These are phyloP conservation scores for Ditylenchus weischeri DNA, from an alignment of 2,888 invertebrate species.

Conservation along the genomic window DNA sequence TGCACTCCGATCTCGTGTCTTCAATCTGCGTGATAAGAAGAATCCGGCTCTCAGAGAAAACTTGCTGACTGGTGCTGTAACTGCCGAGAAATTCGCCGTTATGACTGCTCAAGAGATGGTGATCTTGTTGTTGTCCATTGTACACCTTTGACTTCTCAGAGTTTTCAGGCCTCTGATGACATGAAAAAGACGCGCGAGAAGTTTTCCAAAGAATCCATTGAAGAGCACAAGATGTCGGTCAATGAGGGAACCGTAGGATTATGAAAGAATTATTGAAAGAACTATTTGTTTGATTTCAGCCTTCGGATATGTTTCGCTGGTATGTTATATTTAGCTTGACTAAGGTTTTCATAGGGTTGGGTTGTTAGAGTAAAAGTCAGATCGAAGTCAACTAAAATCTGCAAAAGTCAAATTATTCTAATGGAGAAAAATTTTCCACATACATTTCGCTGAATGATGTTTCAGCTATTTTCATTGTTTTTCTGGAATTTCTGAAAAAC, in stretches of 20 bases:
- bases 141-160: too few relatives aligned
- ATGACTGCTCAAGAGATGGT: conserved; percentile 74
- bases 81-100: conserved; percentile 72
- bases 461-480: too few relatives aligned
- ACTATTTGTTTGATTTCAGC: neutral
- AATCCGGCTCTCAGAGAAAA: conserved; percentile 88
- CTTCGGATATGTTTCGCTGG: conserved; percentile 89
- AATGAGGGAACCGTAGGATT: conserved; percentile 33
- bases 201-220: conserved; percentile 93
- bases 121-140: too few relatives aligned
- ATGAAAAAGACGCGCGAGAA: conserved; percentile 88
- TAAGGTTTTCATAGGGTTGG: too few relatives aligned
- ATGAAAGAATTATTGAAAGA: too few relatives aligned
- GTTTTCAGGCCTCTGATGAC: conserved; percentile 77
- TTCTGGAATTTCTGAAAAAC: too few relatives aligned
- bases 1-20: conserved; percentile 85
- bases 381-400: too few relatives aligned
- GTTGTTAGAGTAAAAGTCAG: too few relatives aligned
- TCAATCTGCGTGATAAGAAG: conserved; percentile 92
- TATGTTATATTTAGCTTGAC: too few relatives aligned
- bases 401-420: too few relatives aligned
- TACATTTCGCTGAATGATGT: too few relatives aligned
- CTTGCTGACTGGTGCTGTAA: conserved; percentile 69
- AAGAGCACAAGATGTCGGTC: conserved; percentile 92
- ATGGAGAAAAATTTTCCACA: too few relatives aligned